phyloP scores from a whole-genome alignment of 37 sponge, comb jelly and placozoan genomes.

The Haliclona indistincta region DNA sequence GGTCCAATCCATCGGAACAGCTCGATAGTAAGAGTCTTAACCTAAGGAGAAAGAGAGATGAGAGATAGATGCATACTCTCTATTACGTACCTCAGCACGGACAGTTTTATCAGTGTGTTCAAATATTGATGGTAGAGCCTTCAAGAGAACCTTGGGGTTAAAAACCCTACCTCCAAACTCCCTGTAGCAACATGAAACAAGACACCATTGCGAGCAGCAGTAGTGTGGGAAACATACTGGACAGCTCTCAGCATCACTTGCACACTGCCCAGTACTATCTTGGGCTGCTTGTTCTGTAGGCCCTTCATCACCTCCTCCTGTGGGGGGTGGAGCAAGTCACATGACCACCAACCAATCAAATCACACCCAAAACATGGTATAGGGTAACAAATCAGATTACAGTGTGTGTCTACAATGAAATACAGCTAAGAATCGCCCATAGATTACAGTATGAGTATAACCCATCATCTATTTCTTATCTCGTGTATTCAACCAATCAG shows the following conservation, averaged over 20 bases:
- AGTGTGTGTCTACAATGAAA: no score
- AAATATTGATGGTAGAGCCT: slow-evolving; percentile 67
- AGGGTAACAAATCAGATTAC: no score
- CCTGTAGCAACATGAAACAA: slow-evolving; percentile 23
- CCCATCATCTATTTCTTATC: background rate
- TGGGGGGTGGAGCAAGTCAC: slow-evolving; percentile 9
- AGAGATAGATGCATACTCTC: background rate
- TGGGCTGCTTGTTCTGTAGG: slow-evolving; percentile 86
- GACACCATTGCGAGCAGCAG: background rate
- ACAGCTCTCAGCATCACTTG: slow-evolving; percentile 49
- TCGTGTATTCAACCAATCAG: slow-evolving; percentile 6
- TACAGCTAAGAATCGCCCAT: no score
- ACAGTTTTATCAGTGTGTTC: slow-evolving; percentile 93
- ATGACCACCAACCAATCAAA: no score
- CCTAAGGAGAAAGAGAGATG: slow-evolving; percentile 28
- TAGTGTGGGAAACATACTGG: slow-evolving; percentile 44
- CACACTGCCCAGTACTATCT: slow-evolving; percentile 83
- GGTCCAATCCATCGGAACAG: slow-evolving; percentile 82
- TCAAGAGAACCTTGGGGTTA: slow-evolving; percentile 77
- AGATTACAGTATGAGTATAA: background rate
- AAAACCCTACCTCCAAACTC: slow-evolving; percentile 91
- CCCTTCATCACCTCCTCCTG: slow-evolving; percentile 85
- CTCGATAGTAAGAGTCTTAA: slow-evolving; percentile 76
- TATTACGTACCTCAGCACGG: slow-evolving; percentile 71
- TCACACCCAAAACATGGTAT: no score